phyloP scores from a whole-genome alignment of 2,888 invertebrate species.

The Drosophila flavopinicola region DNA sequence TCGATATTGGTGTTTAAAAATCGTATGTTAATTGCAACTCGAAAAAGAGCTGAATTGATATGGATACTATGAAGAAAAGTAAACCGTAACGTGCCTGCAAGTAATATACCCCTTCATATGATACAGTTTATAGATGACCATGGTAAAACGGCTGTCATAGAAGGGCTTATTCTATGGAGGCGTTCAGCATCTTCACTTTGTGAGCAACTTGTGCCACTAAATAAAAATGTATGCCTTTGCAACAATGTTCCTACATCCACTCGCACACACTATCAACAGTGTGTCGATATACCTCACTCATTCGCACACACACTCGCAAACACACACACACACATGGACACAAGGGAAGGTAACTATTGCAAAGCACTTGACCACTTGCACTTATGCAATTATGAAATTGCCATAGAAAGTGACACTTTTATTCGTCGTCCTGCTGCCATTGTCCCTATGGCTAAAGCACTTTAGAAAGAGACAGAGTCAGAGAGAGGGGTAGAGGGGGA shows the following conservation, averaged over 20 bases:
- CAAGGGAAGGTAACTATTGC: slow-evolving; percentile 53
- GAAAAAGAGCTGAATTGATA: too few species aligned
- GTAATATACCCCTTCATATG: background rate
- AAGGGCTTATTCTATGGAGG: slow-evolving; percentile 35
- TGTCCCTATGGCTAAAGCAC: slow-evolving; percentile 51
- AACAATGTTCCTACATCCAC: slow-evolving; percentile 8
- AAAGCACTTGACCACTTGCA: slow-evolving; percentile 79
- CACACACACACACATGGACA: background rate
- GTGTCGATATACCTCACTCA: background rate
- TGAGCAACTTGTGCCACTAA: slow-evolving; percentile 68
- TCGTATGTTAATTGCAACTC: too few species aligned
- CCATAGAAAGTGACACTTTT: slow-evolving; percentile 81
- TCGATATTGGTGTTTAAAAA: too few species aligned
- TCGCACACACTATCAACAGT: background rate
- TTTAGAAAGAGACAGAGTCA: slow-evolving; percentile 8
- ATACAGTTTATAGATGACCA: background rate
- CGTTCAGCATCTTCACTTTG: slow-evolving; percentile 53
- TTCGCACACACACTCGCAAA: slow-evolving; percentile 8
- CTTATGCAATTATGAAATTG: slow-evolving; percentile 81
- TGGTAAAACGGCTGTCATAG: background rate
- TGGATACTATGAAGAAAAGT: too few species aligned
- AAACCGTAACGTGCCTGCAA: too few species aligned
- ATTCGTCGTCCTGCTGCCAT: slow-evolving; percentile 66
- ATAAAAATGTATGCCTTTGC: slow-evolving; percentile 67
- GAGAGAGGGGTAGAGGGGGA: background rate